Percentiles rank a stretch among this genome's conserved stretches.
Conservation (phyloP, 2,888 invertebrate genomes). For the Hirtodrosophila duncani region DNA sequence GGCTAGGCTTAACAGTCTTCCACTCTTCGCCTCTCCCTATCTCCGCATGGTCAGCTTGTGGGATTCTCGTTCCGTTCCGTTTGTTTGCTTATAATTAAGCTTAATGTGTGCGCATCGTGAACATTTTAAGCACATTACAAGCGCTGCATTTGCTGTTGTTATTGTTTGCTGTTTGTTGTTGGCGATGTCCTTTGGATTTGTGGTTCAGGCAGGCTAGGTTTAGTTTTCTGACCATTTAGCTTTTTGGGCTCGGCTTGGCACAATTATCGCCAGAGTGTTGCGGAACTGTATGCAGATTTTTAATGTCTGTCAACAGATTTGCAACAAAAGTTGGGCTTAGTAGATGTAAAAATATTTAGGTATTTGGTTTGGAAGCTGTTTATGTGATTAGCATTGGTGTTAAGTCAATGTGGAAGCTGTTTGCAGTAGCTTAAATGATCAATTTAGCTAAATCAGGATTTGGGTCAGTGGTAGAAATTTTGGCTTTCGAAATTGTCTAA, state of each 20-base stretch:
- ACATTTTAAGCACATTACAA: constrained; percentile 25
- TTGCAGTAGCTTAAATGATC: too few species aligned
- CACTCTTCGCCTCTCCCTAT: constrained; percentile 2
- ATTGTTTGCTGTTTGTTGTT: constrained; percentile 8
- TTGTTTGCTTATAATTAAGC: constrained; percentile 47
- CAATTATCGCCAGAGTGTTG: too few species aligned
- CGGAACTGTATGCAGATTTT: too few species aligned
- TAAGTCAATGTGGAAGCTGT: too few species aligned
- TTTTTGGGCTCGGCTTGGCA: background rate
- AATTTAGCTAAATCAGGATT: too few species aligned
- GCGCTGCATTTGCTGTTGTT: background rate
- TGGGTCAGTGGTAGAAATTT: too few species aligned
- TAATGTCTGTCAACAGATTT: too few species aligned
- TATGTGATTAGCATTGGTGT: too few species aligned
- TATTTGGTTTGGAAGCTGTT: too few species aligned
- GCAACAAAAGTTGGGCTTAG: too few species aligned
- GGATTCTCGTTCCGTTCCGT: constrained; percentile 6
- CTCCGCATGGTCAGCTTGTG: background rate
- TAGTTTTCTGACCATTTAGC: constrained; percentile 12
- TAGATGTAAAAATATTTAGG: too few species aligned
- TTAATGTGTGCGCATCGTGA: constrained; percentile 38
- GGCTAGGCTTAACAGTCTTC: constrained; percentile 14
- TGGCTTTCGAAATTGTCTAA: too few species aligned
- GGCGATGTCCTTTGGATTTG: constrained; percentile 8
- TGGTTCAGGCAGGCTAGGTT: background rate